Evolutionary conservation across 2,797 vertebrate genomes (phyloP), one percentile per base, ranked within the genome.

Genomic region (Spatula versicolor): DNA sequence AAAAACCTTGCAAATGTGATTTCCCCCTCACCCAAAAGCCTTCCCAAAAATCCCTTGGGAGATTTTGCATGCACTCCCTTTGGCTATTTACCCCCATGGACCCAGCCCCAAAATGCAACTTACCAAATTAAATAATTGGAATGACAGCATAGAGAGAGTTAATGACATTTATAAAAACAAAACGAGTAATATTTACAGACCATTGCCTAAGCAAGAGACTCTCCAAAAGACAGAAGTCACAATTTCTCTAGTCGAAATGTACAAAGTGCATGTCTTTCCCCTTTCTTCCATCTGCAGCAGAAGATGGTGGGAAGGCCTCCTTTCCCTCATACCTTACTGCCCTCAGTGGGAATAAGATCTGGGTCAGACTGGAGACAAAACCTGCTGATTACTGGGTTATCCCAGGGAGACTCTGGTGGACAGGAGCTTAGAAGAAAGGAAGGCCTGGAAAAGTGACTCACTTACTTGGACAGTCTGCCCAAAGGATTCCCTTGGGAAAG

Each of bases 121-220:
- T 92, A 54, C 8, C 26, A 80, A 81, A 63, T 2, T 3, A 94
- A 96, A 92, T 90, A 92, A 96, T 58, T 39, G 25, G 43, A 52
- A 90, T 46, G 71, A 95, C 95, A 94, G 55, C 73, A 94, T 55
- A 81, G 50, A 93, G 54, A 71, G 86, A 80, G 77, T 92, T 96
- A 91, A 96, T 94, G 95, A 97, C 93, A 54, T 97, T 97, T 98
- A 98, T 98, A 96, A 80, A 94, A 92, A 54, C 18, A 41, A 46
- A 71, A 87, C 93, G 84, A 80, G 90, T 90, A 66, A 33, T 96
- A 97, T 96, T 97, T 97, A 98, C 96, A 98, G 90, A 95, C 80
- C 30, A 39, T 62, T 95, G 85, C 79, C 90, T 95, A 97, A 96
- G 94, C 92, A 88, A n/a, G 69, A 91, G 86, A 95, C 74, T 87